phyloP scores from a whole-genome alignment of 2,113 vertebrate species.

The Oreochromis spilurus region DNA sequence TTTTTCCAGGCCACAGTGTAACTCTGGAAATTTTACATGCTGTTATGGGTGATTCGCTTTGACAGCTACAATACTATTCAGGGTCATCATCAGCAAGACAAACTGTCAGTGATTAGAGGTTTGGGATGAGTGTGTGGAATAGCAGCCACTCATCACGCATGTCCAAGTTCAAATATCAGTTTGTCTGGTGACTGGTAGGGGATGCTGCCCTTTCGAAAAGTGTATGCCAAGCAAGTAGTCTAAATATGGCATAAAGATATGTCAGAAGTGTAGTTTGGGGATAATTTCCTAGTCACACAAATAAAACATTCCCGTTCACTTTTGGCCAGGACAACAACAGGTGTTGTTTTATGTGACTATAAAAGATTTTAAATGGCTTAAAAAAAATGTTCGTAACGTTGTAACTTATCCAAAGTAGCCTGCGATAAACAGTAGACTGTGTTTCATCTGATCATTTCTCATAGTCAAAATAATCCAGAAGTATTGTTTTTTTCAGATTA shows the following conservation, averaged over 20 bases:
- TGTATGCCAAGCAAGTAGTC: background rate
- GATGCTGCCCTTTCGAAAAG: background rate
- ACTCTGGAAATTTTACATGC: background rate
- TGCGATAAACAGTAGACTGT: background rate
- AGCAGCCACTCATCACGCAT: background rate
- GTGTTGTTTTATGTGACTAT: background rate
- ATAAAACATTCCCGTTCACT: background rate
- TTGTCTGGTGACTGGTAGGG: background rate
- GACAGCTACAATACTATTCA: background rate
- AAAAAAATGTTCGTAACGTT: background rate
- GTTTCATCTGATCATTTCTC: background rate
- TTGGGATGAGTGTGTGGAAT: background rate
- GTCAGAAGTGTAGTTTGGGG: background rate
- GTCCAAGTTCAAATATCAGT: background rate
- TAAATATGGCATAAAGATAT: background rate
- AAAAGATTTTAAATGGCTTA: background rate
- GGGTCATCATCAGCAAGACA: background rate
- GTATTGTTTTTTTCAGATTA: background rate
- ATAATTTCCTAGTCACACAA: accelerated
- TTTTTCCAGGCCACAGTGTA: too few species aligned
- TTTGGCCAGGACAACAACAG: background rate
- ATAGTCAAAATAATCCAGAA: background rate
- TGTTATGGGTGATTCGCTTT: background rate
- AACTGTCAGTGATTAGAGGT: background rate
- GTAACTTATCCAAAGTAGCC: background rate